These are phyloP conservation scores for Sorex araneus DNA, from an alignment of 2,113 vertebrate genomes.

Conservation along the genomic window DNA sequence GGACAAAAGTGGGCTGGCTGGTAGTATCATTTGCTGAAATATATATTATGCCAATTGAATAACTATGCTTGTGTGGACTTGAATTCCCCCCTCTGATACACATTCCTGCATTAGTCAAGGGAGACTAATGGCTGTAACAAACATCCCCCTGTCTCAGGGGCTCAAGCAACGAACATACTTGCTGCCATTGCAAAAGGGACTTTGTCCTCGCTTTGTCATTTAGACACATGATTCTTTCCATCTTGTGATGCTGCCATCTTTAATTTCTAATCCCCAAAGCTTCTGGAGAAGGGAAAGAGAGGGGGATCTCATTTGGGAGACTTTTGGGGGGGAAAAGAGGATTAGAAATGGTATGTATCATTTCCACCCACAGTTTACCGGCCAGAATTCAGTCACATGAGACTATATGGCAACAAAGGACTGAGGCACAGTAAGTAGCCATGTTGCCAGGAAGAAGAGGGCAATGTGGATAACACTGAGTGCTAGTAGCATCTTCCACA, in stretches of 20 bases:
- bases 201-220: not conserved
- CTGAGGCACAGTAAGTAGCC: not conserved
- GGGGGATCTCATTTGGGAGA: not conserved
- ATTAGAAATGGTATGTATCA: not conserved
- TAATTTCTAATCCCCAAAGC: not conserved
- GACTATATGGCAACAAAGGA: not conserved
- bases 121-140: not conserved
- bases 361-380: not conserved
- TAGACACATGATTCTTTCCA: not conserved
- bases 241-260: slow-evolving; percentile 13
- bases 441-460: not conserved
- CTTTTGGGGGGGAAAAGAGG: slow-evolving; percentile 31
- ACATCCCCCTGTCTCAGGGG: not conserved
- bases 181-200: not conserved
- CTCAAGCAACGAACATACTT: not conserved
- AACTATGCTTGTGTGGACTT: not conserved
- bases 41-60: not conserved
- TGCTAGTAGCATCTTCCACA: not conserved
- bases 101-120: slow-evolving; percentile 43
- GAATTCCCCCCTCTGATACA: not conserved
- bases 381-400: slow-evolving; percentile 13
- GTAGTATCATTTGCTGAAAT: slow-evolving; percentile 8
- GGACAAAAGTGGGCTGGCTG: slow-evolving; percentile 6
- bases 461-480: not conserved
- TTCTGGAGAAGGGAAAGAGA: slow-evolving; percentile 36